Evolutionary conservation across 2,113 vertebrate species (phyloP).

Genomic region (Megaleporinus macrocephalus): DNA sequence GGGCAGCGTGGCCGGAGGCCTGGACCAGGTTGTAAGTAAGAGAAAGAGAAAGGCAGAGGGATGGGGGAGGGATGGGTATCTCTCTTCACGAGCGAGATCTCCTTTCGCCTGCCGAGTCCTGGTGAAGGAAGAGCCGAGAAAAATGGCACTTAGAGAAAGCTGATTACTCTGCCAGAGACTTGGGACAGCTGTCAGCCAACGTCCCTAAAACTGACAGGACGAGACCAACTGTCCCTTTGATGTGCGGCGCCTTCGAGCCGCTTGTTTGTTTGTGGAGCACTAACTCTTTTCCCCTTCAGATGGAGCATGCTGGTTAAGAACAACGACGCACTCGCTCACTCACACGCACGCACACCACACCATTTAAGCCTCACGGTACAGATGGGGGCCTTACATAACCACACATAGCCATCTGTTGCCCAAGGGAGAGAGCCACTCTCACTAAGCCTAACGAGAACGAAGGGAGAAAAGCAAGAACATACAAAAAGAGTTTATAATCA

Average conservation of each 20-base stretch:
- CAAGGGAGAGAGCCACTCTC: conserved; percentile 11
- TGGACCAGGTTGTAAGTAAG: conserved; percentile 19
- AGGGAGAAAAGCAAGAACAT: neutral
- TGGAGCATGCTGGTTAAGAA: conserved; percentile 19
- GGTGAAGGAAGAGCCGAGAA: conserved; percentile 47
- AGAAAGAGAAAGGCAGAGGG: conserved; percentile 10
- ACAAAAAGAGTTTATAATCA: neutral
- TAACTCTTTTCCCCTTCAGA: conserved; percentile 11
- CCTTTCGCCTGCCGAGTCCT: conserved; percentile 17
- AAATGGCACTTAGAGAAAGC: conserved; percentile 44
- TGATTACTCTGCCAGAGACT: neutral
- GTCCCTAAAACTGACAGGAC: conserved; percentile 26
- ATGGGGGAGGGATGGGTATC: neutral
- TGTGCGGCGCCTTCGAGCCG: conserved; percentile 24
- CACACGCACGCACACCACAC: neutral
- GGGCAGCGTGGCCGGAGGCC: conserved; percentile 23
- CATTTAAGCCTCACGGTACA: conserved; percentile 33
- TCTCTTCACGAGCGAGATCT: conserved; percentile 18
- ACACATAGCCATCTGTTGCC: conserved; percentile 50
- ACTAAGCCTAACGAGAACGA: neutral
- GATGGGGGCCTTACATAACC: conserved; percentile 55
- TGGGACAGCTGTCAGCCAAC: conserved; percentile 50
- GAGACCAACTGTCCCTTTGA: conserved; percentile 49
- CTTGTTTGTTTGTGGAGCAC: conserved; percentile 42
- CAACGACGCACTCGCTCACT: neutral